Conservation (phyloP, 2,888 invertebrate genomes). For the Apodemia duryi region DNA sequence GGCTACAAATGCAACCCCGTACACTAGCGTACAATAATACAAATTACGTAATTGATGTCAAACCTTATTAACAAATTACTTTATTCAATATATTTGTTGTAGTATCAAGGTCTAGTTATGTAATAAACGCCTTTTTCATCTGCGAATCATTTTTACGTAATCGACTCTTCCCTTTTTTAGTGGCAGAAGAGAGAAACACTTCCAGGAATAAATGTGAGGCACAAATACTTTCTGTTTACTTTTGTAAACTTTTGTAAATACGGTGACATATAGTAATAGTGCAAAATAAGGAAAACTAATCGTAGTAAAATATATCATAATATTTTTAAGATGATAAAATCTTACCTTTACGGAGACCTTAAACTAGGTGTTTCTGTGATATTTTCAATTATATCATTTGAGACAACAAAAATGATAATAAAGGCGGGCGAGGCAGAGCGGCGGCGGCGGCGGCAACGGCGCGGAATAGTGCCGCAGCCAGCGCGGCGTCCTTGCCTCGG, state of each 20-base stretch:
- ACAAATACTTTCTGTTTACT: background rate
- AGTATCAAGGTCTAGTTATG: conserved; percentile 22
- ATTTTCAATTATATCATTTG: conserved; percentile 2
- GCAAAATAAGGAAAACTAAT: background rate
- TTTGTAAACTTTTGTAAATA: background rate
- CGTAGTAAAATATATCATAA: background rate
- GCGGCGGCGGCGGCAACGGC: conserved; percentile 43
- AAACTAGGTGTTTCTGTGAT: conserved; percentile 9
- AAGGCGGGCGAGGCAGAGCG: conserved; percentile 31
- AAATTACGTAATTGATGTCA: conserved; percentile 4
- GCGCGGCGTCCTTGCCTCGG: conserved; percentile 72
- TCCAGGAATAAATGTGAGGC: background rate
- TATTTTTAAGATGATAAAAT: background rate
- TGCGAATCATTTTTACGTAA: conserved; percentile 30
- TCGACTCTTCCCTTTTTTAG: background rate
- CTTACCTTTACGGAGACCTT: background rate
- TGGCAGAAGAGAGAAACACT: background rate
- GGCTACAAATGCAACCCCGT: conserved; percentile 23
- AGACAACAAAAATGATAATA: conserved; percentile 21
- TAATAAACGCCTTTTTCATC: conserved; percentile 24
- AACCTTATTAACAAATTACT: conserved; percentile 17
- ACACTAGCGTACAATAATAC: background rate
- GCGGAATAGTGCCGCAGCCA: conserved; percentile 63
- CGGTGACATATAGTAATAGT: background rate
- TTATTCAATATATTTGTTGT: conserved; percentile 6